Conservation (phyloP, 64 coral and sea anemone species). For the Stichodactyla helianthus region DNA sequence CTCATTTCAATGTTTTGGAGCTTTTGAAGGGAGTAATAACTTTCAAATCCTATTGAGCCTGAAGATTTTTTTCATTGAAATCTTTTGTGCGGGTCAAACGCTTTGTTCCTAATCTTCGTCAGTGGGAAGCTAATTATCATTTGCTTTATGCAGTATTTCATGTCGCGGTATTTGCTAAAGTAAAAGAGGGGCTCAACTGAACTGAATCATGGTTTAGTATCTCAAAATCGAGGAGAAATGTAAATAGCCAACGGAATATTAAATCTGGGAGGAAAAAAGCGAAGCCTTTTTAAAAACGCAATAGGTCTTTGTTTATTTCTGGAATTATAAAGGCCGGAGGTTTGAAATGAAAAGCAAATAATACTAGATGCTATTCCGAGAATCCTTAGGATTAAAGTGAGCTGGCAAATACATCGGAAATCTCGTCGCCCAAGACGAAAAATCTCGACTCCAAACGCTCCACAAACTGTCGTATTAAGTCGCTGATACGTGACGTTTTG, state of each 20-base stretch:
- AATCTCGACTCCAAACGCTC: neutral
- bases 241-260: neutral
- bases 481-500: neutral
- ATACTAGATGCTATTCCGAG: neutral
- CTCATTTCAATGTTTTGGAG: neutral
- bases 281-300: neutral
- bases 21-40: neutral
- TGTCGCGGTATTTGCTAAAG: conserved; percentile 1
- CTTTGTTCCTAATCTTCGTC: neutral
- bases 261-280: neutral
- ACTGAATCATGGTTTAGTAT: neutral
- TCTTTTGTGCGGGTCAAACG: neutral
- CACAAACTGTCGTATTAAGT: neutral
- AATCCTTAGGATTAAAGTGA: neutral
- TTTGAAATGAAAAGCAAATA: conserved; percentile 9
- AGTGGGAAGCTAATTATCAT: conserved; percentile 1
- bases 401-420: conserved; percentile 1
- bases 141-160: neutral
- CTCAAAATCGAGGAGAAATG: neutral
- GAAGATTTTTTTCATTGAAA: neutral
- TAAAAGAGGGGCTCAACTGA: neutral
- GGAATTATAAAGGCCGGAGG: conserved; percentile 8
- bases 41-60: conserved; percentile 1
- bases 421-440: neutral
- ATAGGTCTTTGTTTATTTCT: conserved; percentile 1